phyloP scores from a whole-genome alignment of 2,888 invertebrate genomes.

The Xestobium rufovillosum region DNA sequence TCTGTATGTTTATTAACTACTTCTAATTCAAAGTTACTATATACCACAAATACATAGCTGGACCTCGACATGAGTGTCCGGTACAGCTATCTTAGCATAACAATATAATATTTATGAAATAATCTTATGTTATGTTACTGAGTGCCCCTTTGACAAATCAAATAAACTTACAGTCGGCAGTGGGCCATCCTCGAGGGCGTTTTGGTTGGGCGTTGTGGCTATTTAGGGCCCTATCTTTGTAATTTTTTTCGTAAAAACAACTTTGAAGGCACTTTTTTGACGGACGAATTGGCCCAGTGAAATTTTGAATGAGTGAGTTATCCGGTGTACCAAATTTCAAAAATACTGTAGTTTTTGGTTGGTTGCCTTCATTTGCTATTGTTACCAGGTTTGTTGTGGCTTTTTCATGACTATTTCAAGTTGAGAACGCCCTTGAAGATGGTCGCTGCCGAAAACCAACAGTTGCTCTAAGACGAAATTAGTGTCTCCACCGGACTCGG shows the following conservation, averaged over 20 bases:
- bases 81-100: conserved; percentile 44
- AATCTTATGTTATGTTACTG: conserved; percentile 45
- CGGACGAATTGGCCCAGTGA: conserved; percentile 90
- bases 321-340: conserved; percentile 37
- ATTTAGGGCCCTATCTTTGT: conserved; percentile 80
- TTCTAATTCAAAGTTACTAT: conserved; percentile 47
- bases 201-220: conserved; percentile 71
- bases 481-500: no score
- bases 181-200: conserved; percentile 36
- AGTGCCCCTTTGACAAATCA: conserved; percentile 46
- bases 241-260: conserved; percentile 81
- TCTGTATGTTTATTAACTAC: conserved; percentile 46
- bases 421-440: conserved; percentile 56
- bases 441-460: conserved; percentile 29
- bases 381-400: conserved; percentile 64
- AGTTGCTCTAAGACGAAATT: conserved; percentile 24
- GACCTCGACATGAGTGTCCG: conserved; percentile 29
- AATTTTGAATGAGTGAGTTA: conserved; percentile 56
- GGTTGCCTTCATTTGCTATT: conserved; percentile 76
- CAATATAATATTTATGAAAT: conserved; percentile 47
- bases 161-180: conserved; percentile 39
- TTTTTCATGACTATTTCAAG: conserved; percentile 62
- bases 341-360: conserved; percentile 46
- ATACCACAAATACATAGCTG: conserved; percentile 46
- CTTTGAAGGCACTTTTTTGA: conserved; percentile 93